Percentiles rank a stretch among this genome's conserved stretches.
These are phyloP conservation scores for Drosophila maculinotata DNA, from an alignment of 2,888 invertebrate species.

Conservation along the genomic window DNA sequence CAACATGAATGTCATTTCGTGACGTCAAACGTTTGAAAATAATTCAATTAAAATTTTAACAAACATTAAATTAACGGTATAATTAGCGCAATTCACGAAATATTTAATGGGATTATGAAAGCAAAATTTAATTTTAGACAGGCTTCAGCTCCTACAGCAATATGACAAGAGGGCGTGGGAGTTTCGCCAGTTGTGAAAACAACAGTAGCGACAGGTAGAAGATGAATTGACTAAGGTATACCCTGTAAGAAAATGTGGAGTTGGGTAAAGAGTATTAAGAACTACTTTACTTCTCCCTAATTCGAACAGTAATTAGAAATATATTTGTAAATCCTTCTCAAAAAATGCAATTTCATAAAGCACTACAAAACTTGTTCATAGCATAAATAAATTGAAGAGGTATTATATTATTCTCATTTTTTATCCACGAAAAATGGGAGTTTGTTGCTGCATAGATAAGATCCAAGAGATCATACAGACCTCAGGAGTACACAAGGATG, in stretches of 20 bases:
- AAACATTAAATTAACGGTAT: slow-evolving; percentile 71
- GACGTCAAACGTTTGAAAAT: slow-evolving; percentile 43
- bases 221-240: slow-evolving; percentile 1
- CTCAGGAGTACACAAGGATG: too few species aligned
- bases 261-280: too few species aligned
- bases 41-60: slow-evolving; percentile 69
- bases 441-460: too few species aligned
- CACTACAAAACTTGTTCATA: too few species aligned
- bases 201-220: background rate
- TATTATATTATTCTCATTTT: too few species aligned
- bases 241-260: background rate
- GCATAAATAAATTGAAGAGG: too few species aligned
- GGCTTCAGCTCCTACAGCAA: slow-evolving; percentile 23
- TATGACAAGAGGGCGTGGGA: slow-evolving; percentile 12
- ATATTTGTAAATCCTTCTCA: too few species aligned
- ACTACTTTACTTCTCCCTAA: too few species aligned
- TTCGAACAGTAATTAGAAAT: too few species aligned
- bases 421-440: too few species aligned
- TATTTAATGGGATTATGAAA: slow-evolving; percentile 65
- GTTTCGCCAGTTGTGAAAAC: slow-evolving; percentile 12
- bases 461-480: too few species aligned
- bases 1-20: slow-evolving; percentile 46
- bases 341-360: too few species aligned
- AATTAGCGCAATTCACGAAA: slow-evolving; percentile 70
- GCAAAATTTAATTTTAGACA: slow-evolving; percentile 62